A percentile compares a stretch with the other conserved stretches of the same genome.
phyloP scores from a whole-genome alignment of 2,113 vertebrate genomes.

The Paratilapia polleni region DNA sequence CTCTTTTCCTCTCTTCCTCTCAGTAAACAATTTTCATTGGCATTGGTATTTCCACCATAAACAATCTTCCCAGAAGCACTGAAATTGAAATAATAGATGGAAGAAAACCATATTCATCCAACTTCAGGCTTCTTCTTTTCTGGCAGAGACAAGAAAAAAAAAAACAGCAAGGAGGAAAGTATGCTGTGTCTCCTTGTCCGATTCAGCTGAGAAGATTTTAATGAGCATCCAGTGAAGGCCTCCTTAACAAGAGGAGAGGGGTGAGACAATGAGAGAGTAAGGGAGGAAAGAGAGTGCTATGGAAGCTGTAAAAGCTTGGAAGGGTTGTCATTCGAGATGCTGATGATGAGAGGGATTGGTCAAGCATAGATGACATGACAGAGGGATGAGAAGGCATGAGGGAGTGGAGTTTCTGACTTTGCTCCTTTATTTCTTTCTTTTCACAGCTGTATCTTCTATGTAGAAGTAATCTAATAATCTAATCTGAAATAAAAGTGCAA shows the following conservation, averaged over 20 bases:
- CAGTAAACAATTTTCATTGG: constrained; percentile 33
- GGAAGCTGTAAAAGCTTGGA: constrained; percentile 25
- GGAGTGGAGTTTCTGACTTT: background rate
- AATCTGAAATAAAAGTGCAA: fast-evolving
- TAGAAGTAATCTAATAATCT: background rate
- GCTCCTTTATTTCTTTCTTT: background rate
- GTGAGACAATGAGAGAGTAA: background rate
- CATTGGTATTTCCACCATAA: constrained; percentile 26
- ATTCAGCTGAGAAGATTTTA: constrained; percentile 59
- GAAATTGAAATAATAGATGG: constrained; percentile 37
- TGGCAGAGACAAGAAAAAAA: background rate
- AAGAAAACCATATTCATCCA: constrained; percentile 29
- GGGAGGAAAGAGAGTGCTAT: background rate
- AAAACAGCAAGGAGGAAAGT: constrained; percentile 1
- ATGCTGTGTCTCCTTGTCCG: constrained; percentile 25
- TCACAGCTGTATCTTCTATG: background rate
- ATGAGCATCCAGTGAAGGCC: constrained; percentile 41
- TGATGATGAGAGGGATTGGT: constrained; percentile 40
- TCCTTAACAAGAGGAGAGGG: constrained; percentile 34
- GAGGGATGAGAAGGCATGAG: background rate
- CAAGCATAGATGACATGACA: constrained; percentile 23
- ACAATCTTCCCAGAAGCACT: constrained; percentile 36
- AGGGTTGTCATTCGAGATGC: constrained; percentile 16
- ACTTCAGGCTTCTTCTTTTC: constrained; percentile 18
- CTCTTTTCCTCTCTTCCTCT: constrained; percentile 7